Base-by-base conservation (phyloP, 2,888 invertebrate species). In the Thelaira solivaga region DNA sequence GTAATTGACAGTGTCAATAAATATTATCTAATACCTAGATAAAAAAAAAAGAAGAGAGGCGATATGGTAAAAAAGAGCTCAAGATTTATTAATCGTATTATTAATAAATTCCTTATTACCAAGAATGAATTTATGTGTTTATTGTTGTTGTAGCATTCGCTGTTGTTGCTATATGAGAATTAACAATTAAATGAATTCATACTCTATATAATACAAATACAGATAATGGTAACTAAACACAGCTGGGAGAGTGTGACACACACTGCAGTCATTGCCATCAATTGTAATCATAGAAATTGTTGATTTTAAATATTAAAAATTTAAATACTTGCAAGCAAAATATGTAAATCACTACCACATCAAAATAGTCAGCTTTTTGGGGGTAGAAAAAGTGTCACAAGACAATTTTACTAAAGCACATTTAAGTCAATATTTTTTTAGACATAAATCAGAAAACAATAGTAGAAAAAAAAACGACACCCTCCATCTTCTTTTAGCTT, bases 141-240 rank as follows among this genome's bases (percentile, higher is more conserved):
- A 18, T 7, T 53, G 13, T 26, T 34, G 5, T 39, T 43, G 59
- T 59, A n/a, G 13, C 13, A n/a, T 3, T 13, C 6, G n/a, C 5
- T 8, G 13, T 20, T 11, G 11, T 39, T 16, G 10, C 26, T 13
- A 11, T 20, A 11, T 59, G 36, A 39, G n/a, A n/a, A n/a, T n/a
- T n/a, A n/a, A n/a, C n/a, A n/a, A n/a, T 3, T 24, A 18, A 59
- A 45, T 45, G 31, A 26, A n/a, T n/a, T n/a, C n/a, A n/a, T n/a
- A n/a, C n/a, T 31, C 47, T 26, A 36, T 29, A 51, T 24, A 47
- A 55, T 41, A 62, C 11, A 64, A 73, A 73, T 73, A 65, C 78
- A 74, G 69, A 59, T 78, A 78, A 78, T 78, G 73, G 69, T 78
- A 78, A 74, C 78, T 61, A 78, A 78, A 78, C 69, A 78, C 78